Evolutionary conservation across 2,888 invertebrate species (phyloP).

Genomic region (Idaea straminata): DNA sequence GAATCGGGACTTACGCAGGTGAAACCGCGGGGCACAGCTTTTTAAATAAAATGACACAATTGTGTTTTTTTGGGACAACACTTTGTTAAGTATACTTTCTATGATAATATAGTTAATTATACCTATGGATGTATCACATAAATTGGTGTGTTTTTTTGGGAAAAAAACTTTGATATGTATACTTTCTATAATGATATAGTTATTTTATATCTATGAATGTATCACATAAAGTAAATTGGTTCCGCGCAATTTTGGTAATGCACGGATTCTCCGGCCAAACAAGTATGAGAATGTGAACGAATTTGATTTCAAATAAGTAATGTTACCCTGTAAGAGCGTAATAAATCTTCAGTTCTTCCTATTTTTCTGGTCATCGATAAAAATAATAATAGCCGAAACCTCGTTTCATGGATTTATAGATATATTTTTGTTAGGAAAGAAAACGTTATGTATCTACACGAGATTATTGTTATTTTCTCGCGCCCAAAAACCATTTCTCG

Average conservation of each 20-base stretch:
- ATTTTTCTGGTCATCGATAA: background rate
- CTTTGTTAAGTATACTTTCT: too few relatives aligned
- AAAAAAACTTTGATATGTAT: background rate
- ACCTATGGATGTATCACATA: too few relatives aligned
- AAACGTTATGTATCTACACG: background rate
- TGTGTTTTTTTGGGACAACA: too few relatives aligned
- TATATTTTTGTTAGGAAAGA: background rate
- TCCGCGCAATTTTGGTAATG: conserved; percentile 73
- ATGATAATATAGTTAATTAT: too few relatives aligned
- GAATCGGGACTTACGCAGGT: too few relatives aligned
- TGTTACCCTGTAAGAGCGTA: conserved; percentile 27
- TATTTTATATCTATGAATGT: conserved; percentile 43
- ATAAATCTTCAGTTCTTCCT: conserved; percentile 6
- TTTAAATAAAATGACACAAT: too few relatives aligned
- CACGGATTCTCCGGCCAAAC: conserved; percentile 63
- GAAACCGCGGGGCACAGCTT: too few relatives aligned
- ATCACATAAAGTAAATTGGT: conserved; percentile 70
- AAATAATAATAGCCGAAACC: background rate
- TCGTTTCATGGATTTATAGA: background rate
- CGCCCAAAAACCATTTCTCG: background rate
- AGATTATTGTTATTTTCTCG: background rate
- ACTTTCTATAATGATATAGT: background rate
- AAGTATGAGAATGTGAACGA: conserved; percentile 46
- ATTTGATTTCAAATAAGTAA: conserved; percentile 60
- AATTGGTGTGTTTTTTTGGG: too few relatives aligned